Conservation (phyloP, 2,888 invertebrate species). For the Dexiosoma caninum region DNA sequence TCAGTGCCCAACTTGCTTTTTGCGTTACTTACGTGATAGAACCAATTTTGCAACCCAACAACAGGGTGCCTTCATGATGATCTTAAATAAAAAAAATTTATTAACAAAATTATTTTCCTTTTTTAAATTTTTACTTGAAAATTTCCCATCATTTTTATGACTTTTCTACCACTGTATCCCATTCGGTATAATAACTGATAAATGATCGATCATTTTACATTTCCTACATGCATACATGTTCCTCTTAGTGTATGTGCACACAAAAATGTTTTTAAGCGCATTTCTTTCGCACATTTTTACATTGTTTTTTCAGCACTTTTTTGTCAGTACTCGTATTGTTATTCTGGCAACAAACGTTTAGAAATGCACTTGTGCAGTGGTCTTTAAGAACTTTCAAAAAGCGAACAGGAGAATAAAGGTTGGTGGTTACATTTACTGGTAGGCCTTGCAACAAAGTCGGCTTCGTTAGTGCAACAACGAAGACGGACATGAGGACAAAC, state of each 20-base stretch:
- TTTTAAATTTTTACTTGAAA: too few species aligned
- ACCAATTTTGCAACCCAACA: too few species aligned
- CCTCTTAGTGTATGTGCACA: slow-evolving; percentile 33
- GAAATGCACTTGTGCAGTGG: slow-evolving; percentile 58
- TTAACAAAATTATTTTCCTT: too few species aligned
- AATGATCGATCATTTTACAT: slow-evolving; percentile 58
- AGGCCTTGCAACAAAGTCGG: slow-evolving; percentile 36
- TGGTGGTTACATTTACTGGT: not conserved
- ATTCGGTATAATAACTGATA: slow-evolving; percentile 53
- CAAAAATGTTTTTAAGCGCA: slow-evolving; percentile 48
- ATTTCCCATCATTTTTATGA: too few species aligned
- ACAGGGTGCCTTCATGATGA: too few species aligned
- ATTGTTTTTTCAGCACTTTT: slow-evolving; percentile 13
- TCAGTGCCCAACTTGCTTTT: too few species aligned
- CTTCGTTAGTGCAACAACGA: slow-evolving; percentile 41
- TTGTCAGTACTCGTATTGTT: slow-evolving; percentile 24
- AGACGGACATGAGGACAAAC: slow-evolving; percentile 37
- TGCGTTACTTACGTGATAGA: too few species aligned
- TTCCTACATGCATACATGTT: slow-evolving; percentile 35
- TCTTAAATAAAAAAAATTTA: too few species aligned
- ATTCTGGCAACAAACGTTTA: slow-evolving; percentile 32
- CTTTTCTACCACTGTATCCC: slow-evolving; percentile 33
- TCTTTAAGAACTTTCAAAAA: slow-evolving; percentile 39
- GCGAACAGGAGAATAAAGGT: slow-evolving; percentile 17
- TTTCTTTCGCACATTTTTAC: slow-evolving; percentile 55